Base-by-base conservation (phyloP, 1,140 invertebrate genomes). In the Schlechtendalia chinensis region DNA sequence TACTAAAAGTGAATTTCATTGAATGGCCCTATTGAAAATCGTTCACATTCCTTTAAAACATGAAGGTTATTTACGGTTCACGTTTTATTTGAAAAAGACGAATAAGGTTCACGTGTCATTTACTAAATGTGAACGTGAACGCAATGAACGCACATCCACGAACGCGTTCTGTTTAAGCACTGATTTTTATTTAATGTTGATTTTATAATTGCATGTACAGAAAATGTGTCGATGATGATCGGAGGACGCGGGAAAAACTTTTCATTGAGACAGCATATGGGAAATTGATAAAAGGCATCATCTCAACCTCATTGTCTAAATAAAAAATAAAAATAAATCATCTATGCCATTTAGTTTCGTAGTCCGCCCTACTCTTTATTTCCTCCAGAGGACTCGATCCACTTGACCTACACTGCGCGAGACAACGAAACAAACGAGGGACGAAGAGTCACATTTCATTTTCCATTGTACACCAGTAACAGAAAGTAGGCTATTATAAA, bases 401-500 rank as follows among this genome's bases (percentile, higher is more conserved):
- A 72, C 69, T 54, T 54, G 53, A 71, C 47, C 69, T 54, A 72
- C 12, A 72, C 69, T 72, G 69, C 3, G 19, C 47, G 47, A 72
- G 69, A 72, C 69, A 53, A 22, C 17, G 50, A 72, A 72, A 53
- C 67, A 54, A 53, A 72, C 27, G 27, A 72, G 47, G 12, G 67
- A 17, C 22, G 45, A 39, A 4, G 47, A 69, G 50, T 50, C 39
- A 6, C 47, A 72, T 54, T 54, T 1, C 3, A 17, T 53, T 72
- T 54, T 72, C 50, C 27, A 29, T 54, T n/a, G 47, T 53, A 69
- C 10, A 53, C 17, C 0, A 10, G 14, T 50, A 65, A 5, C 3
- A 50, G 22, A 6, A 47, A n/a, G 19, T 8, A 71, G 22, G 50
- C 22, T 53, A 24, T n/a, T 47, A 47, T 47, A 71, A 50, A 22